These are phyloP conservation scores for Toxotes lorentzi DNA, from an alignment of 2,797 vertebrate genomes.

Conservation along the genomic window DNA sequence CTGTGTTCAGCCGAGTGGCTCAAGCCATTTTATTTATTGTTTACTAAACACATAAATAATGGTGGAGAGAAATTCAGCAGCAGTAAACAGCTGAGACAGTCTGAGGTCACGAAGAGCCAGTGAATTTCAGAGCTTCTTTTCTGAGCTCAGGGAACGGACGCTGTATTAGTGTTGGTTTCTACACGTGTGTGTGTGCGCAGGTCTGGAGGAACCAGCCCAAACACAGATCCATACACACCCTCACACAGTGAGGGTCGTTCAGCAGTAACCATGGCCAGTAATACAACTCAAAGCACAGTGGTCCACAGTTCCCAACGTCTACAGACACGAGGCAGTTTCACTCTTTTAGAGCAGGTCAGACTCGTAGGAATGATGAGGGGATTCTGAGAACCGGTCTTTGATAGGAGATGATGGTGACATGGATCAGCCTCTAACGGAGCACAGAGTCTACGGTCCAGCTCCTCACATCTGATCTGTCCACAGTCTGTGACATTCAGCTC, in stretches of 20 bases:
- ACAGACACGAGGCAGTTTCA: background rate
- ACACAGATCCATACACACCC: background rate
- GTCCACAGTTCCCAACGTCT: background rate
- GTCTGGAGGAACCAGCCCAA: background rate
- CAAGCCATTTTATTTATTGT: too few relatives aligned
- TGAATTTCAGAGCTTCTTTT: background rate
- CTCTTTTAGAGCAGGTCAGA: background rate
- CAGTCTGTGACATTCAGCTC: conserved; percentile 4
- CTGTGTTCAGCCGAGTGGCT: too few relatives aligned
- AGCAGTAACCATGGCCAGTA: background rate
- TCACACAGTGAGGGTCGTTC: background rate
- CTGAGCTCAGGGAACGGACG: background rate
- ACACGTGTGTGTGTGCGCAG: background rate
- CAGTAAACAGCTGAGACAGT: background rate
- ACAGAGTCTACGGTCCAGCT: background rate
- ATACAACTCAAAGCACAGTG: background rate
- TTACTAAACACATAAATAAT: too few relatives aligned
- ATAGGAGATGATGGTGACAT: background rate
- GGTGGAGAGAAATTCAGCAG: background rate
- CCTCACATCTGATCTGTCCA: conserved; percentile 27
- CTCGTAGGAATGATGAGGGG: background rate
- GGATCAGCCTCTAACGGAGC: conserved; percentile 1
- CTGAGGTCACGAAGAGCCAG: too few relatives aligned
- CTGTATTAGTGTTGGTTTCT: background rate
- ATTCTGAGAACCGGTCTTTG: background rate